These are phyloP conservation scores for Solen grandis DNA, from an alignment of 1,140 invertebrate genomes.

Conservation along the genomic window DNA sequence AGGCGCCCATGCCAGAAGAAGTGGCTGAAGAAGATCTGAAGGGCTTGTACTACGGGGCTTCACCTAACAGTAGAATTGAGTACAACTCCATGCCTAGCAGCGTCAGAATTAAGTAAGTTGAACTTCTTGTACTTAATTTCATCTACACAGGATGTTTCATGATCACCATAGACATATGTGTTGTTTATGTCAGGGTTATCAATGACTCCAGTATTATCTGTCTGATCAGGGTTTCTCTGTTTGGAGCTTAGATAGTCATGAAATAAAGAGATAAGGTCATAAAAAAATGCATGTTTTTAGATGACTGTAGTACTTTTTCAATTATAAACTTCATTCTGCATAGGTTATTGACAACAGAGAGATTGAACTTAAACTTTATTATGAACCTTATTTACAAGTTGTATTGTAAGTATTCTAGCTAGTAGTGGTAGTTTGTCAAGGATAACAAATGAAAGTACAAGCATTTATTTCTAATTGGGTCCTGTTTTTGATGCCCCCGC, in stretches of 20 bases:
- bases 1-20: constrained; percentile 76
- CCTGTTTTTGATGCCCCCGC: too few relatives aligned
- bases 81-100: constrained; percentile 84
- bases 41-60: constrained; percentile 81
- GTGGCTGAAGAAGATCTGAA: constrained; percentile 60
- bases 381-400: too few relatives aligned
- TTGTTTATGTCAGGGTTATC: not conserved
- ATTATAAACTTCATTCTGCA: too few relatives aligned
- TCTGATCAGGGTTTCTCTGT: not conserved
- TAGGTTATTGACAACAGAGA: too few relatives aligned
- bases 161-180: not conserved
- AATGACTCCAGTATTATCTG: not conserved
- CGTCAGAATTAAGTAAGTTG: constrained; percentile 69
- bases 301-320: too few relatives aligned
- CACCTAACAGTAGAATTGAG: constrained; percentile 83
- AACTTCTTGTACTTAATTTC: not conserved
- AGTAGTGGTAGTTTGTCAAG: too few relatives aligned
- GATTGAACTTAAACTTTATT: too few relatives aligned
- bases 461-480: too few relatives aligned
- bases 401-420: too few relatives aligned
- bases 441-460: too few relatives aligned
- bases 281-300: not conserved
- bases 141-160: not conserved
- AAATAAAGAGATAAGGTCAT: not conserved
- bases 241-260: not conserved